Conservation (phyloP, 2,888 invertebrate genomes). For the Tenodera sinensis region DNA sequence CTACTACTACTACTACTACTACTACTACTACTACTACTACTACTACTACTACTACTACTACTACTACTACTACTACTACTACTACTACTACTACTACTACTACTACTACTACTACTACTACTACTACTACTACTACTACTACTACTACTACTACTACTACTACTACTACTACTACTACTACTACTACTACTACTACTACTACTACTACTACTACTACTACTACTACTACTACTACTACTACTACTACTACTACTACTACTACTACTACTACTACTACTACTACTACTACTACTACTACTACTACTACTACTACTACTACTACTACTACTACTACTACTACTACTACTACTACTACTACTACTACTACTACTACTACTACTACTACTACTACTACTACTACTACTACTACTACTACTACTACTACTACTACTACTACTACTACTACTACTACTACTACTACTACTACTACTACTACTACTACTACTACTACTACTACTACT, state of each 20-base stretch:
- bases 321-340: no score
- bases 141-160: constrained; percentile 20
- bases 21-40: constrained; percentile 4
- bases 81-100: no score
- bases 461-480: constrained; percentile 15
- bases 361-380: constrained; percentile 7
- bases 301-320: no score
- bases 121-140: not conserved
- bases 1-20: no score
- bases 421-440: no score
- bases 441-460: constrained; percentile 4
- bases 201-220: no score
- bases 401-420: no score
- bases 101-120: no score
- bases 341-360: constrained; percentile 16
- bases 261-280: not conserved
- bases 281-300: not conserved
- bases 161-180: constrained; percentile 1
- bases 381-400: not conserved
- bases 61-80: not conserved
- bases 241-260: constrained; percentile 21
- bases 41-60: constrained; percentile 15
- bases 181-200: not conserved
- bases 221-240: not conserved
- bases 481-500: not conserved